Evolutionary conservation across 2,113 vertebrate species (phyloP), one percentile per base, ranked within the genome.

Genomic region (Psammodynastes pulverulentus): DNA sequence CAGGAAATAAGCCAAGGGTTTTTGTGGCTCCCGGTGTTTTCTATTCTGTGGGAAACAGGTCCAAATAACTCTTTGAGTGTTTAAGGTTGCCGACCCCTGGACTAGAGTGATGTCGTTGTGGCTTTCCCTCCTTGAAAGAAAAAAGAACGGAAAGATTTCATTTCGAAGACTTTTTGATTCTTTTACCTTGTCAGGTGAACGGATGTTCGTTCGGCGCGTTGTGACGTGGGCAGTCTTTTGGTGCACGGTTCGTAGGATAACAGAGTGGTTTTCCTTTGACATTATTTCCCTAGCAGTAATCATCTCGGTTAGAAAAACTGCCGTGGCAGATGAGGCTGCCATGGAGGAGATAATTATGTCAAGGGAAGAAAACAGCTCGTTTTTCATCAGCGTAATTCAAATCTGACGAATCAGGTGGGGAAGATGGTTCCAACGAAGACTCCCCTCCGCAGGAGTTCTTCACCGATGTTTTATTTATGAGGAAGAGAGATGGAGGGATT

Each of bases 321-420:
- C 87, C 92, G 9, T 91, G 88, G 45, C 52, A 21, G 79, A 72
- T 90, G 23, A 46, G 94, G 3, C 90, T 93, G 89, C 43, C 58
- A 92, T 93, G 92, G 94, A 95, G 88, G 86, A n/a, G 26, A 34
- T 1, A 46, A 43, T 87, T 62, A 26, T 13, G n/a, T n/a, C 92
- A 45, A 84, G 45, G 86, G 91, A 88, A 91, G 17, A 85, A 26
- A 21, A 5, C 0, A 56, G 26, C 19, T 54, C 24, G 49, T 94
- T 8, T 92, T 93, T 93, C 51, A 92, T 87, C 89, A 91, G 84
- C 34, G 2, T 87, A 67, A 93, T 86, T 91, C 90, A 91, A 52
- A 62, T 45, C 39, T 52, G 85, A 85, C n/a, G 45, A 29, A 17
- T 92, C 3, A 0, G 84, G 88, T 10, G 86, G 67, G 91, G 29